Percentiles rank a stretch among this genome's conserved stretches.
Evolutionary conservation across 2,113 vertebrate species (phyloP).

Genomic region (Ramphastos sulfuratus): DNA sequence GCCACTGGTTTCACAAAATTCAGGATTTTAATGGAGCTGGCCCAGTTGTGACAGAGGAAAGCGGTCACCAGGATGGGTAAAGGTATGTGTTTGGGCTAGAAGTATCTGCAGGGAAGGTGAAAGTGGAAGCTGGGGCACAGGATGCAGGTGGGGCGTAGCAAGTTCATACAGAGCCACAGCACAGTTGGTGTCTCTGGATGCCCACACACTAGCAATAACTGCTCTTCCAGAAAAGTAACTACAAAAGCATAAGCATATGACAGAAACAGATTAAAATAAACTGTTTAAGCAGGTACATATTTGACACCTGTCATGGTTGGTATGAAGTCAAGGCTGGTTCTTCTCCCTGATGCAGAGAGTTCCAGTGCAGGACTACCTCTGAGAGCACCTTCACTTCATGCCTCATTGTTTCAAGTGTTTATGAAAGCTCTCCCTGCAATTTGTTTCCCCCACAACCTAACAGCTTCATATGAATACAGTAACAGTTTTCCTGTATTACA

Average conservation of each 20-base stretch:
- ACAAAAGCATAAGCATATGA: neutral
- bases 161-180: too few relatives aligned
- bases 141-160: neutral
- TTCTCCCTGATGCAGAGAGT: neutral
- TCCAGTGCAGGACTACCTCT: neutral
- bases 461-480: neutral
- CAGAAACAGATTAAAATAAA: neutral
- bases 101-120: fast-evolving
- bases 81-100: neutral
- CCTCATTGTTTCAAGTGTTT: neutral
- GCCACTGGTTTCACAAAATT: neutral
- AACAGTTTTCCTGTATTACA: neutral
- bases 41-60: neutral
- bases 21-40: neutral
- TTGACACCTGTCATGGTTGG: neutral
- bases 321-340: neutral
- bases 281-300: neutral
- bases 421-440: neutral
- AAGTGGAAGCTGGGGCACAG: neutral
- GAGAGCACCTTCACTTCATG: neutral
- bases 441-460: neutral
- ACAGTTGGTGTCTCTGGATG: neutral
- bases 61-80: neutral
- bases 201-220: neutral
- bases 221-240: neutral